Base-by-base conservation (phyloP, 1,140 invertebrate species). In the Cotesia typhae region DNA sequence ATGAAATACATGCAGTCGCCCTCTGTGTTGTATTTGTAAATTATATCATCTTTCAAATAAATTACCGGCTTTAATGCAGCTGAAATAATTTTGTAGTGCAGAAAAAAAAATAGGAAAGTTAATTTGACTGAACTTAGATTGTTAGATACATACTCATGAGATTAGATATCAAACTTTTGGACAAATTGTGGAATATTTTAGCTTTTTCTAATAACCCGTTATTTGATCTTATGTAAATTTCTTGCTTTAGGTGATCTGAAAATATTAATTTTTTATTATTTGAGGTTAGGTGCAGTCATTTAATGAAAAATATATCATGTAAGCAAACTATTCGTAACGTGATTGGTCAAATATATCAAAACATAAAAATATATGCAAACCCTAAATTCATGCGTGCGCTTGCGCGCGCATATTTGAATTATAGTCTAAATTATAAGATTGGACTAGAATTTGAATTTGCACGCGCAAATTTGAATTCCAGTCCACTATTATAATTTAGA, bases 1-100 rank as follows among this genome's bases (percentile, higher is more conserved):
- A 90, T 85, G 64, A 90, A 90, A 75, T 88, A 90, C 89, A 90
- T 89, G 71, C 84, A 88, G n/a, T 89, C 85, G 5, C 87, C 88
- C 53, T 83, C 76, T 6, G 82, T 80, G 0, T 83, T 84, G 1
- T 84, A 85, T 74, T 86, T 85, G 14, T 87, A 84, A 67, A 90
- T 88, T 10, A 85, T 17, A 51, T 85, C 84, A 37, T 79, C 71
- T 17, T 78, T 59, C 3, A 83, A 70, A 74, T 81, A 83, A 72
- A 84, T 78, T 0, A 79, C 74, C 4, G 69, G 75, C 59, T 74
- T 80, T 28, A 83, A 55, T 17, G 70, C 71, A 20, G 67, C 81
- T 84, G 41, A 28, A 57, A 65, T 66, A 57, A 7, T 9, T 47
- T 47, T 7, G 0, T 47, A 2, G 28, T 28, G 28, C 28, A 28